These are phyloP conservation scores for Thermophis baileyi DNA, from an alignment of 2,113 vertebrate genomes.

Conservation along the genomic window DNA sequence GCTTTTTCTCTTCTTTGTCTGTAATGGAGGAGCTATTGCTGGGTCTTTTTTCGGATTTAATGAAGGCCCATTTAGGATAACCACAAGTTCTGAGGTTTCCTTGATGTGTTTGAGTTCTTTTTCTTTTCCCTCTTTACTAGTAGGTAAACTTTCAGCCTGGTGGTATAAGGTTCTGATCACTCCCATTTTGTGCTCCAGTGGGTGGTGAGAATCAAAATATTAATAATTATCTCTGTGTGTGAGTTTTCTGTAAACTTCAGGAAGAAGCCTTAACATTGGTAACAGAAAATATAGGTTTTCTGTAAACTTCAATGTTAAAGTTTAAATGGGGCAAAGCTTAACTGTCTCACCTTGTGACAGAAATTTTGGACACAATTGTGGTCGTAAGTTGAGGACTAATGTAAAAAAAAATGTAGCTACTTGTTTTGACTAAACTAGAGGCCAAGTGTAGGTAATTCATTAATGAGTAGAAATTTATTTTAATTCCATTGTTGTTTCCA, in stretches of 20 bases:
- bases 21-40: background rate
- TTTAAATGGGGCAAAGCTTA: background rate
- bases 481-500: background rate
- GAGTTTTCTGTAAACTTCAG: background rate
- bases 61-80: background rate
- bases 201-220: background rate
- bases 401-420: constrained; percentile 2
- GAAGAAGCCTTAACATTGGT: background rate
- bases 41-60: background rate
- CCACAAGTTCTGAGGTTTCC: background rate
- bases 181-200: background rate
- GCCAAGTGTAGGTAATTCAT: background rate
- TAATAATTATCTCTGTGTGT: background rate
- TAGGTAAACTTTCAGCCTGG: background rate
- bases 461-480: constrained; percentile 16
- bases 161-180: background rate
- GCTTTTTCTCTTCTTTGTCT: background rate
- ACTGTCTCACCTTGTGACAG: background rate
- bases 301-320: background rate
- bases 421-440: constrained; percentile 26
- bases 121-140: background rate
- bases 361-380: background rate
- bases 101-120: background rate
- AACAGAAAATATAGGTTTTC: background rate
- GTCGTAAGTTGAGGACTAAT: background rate